Evolutionary conservation across 2,888 invertebrate genomes (phyloP), one percentile per base, ranked within the genome.

Genomic region (Xestia c-nigrum): DNA sequence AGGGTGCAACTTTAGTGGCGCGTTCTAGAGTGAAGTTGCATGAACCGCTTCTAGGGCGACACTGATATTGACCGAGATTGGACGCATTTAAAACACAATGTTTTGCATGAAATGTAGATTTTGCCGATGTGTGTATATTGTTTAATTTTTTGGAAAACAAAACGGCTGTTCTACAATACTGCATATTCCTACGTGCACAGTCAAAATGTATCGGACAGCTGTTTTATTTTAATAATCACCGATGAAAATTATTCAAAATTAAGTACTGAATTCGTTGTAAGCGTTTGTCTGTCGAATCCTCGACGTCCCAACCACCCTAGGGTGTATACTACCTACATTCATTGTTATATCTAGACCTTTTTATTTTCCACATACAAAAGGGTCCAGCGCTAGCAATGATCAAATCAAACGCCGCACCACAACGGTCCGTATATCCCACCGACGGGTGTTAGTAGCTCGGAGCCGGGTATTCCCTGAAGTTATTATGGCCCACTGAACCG

Each of bases 401-500:
- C 3, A 43, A 66, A 43, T 72, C 59, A 43, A 89, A 88, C n/a
- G 16, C 0, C 78, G 90, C 92, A 91, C 90, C 21, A n/a, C 72
- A 55, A 78, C 83, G 12, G 5, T 38, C 46, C 88, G 92, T 47
- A 81, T 67, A 78, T 3, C 10, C 24, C 72, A 77, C 79, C 74
- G 83, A 76, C 89, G 91, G 92, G 95, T 94, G 96, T 95, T 91
- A 93, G 94, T 93, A 90, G 94, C 92, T 90, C 81, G 85, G 95
- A 88, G 94, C 83, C 93, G 92, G 89, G 94, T 94, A 95, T 95
- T 96, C 96, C 96, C 96, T 91, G 92, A 96, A 95, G 96, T 96
- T 95, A 96, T 96, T 95, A 96, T 92, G 95, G 94, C 93, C 92
- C 96, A 96, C 91, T 95, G 96, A 94, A 92, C 95, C 96, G 96